A percentile compares a stretch with the other conserved stretches of the same genome.
Conservation (phyloP, 2,797 vertebrate species). For the Chelon auratus region DNA sequence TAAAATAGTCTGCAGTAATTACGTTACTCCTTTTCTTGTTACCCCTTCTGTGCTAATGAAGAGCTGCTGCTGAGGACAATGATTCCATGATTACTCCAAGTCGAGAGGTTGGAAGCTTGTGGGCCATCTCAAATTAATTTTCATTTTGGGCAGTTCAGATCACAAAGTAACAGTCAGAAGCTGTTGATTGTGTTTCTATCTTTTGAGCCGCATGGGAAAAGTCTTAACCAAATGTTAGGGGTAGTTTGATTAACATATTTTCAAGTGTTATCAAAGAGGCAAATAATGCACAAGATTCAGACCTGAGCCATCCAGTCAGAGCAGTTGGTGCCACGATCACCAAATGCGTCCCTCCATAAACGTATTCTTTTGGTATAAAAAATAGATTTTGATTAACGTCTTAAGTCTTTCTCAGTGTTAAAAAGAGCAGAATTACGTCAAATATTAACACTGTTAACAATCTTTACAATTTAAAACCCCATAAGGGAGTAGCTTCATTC, state of each 20-base stretch:
- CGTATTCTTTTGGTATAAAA: no score
- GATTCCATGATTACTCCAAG: slow-evolving; percentile 15
- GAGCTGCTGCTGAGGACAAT: slow-evolving; percentile 21
- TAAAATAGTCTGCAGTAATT: slow-evolving; percentile 37
- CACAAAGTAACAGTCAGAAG: slow-evolving; percentile 14
- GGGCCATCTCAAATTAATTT: neutral
- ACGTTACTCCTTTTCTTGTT: slow-evolving; percentile 22
- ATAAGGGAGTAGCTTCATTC: neutral
- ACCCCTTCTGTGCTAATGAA: slow-evolving; percentile 31
- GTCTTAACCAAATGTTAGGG: slow-evolving; percentile 20
- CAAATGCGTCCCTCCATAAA: no score
- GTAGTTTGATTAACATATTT: slow-evolving; percentile 4
- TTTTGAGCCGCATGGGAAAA: neutral
- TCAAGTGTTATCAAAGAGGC: slow-evolving; percentile 18
- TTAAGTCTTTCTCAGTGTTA: no score
- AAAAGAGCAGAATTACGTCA: no score
- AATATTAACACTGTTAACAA: neutral
- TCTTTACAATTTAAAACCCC: neutral
- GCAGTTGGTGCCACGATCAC: no score
- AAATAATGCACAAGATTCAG: neutral
- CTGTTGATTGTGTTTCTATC: slow-evolving; percentile 6
- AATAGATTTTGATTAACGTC: no score
- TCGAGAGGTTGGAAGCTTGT: neutral
- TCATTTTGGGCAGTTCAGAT: slow-evolving; percentile 13
- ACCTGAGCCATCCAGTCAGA: neutral